These are phyloP conservation scores for Orchesellides sinensis DNA, from an alignment of 2,888 invertebrate species.

Conservation along the genomic window DNA sequence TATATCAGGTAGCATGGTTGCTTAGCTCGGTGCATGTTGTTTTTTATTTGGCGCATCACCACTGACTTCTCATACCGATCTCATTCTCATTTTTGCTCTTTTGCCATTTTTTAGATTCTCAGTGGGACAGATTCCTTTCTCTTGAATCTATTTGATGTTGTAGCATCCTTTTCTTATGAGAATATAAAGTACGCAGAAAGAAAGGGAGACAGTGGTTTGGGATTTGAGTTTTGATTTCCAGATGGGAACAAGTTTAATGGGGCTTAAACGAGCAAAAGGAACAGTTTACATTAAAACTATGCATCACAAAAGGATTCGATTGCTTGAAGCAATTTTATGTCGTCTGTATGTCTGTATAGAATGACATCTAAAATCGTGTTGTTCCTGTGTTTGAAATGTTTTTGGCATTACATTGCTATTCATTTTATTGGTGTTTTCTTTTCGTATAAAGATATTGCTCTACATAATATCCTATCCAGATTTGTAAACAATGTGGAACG, in stretches of 20 bases:
- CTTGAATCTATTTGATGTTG: slow-evolving; percentile 13
- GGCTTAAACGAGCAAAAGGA: slow-evolving; percentile 11
- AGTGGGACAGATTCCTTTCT: too few species aligned
- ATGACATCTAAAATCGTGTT: too few species aligned
- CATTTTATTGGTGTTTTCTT: too few species aligned
- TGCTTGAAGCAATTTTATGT: neutral
- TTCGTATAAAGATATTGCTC: too few species aligned
- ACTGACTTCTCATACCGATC: slow-evolving; percentile 6
- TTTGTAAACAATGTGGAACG: too few species aligned
- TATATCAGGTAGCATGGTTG: neutral
- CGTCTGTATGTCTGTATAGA: neutral
- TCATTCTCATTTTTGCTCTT: neutral
- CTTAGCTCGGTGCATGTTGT: neutral
- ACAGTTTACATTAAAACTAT: too few species aligned
- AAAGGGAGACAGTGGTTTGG: too few species aligned
- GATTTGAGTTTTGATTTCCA: slow-evolving; percentile 47
- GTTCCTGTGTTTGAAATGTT: too few species aligned
- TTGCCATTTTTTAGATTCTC: neutral
- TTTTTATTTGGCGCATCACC: neutral
- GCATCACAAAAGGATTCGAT: neutral
- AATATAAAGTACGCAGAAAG: too few species aligned
- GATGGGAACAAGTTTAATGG: slow-evolving; percentile 61
- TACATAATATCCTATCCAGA: too few species aligned
- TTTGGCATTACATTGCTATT: too few species aligned
- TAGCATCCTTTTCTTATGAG: neutral